Evolutionary conservation across 35 echinoderm and acorn worm species (phyloP).

Genomic region (Apostichopus japonicus): DNA sequence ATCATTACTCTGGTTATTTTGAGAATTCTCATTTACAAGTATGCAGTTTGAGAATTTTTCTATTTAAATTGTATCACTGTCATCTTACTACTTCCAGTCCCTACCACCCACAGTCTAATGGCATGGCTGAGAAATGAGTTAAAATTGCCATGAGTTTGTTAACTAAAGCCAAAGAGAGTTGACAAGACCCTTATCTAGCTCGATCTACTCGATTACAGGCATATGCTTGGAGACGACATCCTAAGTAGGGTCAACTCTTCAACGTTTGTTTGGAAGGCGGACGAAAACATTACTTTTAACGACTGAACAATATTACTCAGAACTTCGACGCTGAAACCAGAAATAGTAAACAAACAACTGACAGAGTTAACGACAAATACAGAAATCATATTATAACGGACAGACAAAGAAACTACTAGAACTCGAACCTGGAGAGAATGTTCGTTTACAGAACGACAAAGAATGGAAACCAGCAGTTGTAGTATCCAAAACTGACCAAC

Average conservation of each 20-base stretch:
- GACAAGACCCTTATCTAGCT: too few relatives aligned
- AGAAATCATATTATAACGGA: not conserved
- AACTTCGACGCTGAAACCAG: not conserved
- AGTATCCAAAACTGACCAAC: slow-evolving; percentile 12
- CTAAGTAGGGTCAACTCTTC: not conserved
- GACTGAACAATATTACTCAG: not conserved
- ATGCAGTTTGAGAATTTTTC: too few relatives aligned
- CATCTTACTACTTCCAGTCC: too few relatives aligned
- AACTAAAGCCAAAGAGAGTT: too few relatives aligned
- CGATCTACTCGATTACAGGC: too few relatives aligned
- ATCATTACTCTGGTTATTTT: too few relatives aligned
- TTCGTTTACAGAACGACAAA: not conserved
- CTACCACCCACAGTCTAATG: too few relatives aligned
- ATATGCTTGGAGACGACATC: too few relatives aligned
- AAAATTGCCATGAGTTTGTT: too few relatives aligned
- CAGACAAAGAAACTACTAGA: too few relatives aligned
- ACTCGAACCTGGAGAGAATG: not conserved
- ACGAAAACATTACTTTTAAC: not conserved
- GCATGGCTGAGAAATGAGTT: too few relatives aligned
- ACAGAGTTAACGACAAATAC: not conserved
- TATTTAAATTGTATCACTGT: too few relatives aligned
- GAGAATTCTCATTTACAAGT: not conserved
- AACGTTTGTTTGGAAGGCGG: slow-evolving; percentile 12
- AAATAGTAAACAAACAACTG: not conserved
- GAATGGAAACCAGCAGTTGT: not conserved